Evolutionary conservation across 92 coral and sea anemone species (phyloP), one percentile per base, ranked within the genome.

Genomic region (Galaxea fascicularis): DNA sequence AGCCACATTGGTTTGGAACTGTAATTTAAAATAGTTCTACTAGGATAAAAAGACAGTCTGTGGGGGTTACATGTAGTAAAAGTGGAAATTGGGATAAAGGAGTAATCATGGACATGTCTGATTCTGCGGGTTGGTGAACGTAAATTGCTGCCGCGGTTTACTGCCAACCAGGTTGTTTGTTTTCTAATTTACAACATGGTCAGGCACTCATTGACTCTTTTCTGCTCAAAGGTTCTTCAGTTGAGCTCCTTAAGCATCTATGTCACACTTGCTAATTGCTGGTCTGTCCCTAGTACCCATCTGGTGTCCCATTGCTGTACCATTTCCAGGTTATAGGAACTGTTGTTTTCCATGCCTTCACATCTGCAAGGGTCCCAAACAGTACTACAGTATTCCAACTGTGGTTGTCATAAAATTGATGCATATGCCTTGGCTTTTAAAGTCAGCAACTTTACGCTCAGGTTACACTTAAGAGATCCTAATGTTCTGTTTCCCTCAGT

Each of bases 141-240:
- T n/a, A n/a, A n/a, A n/a, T n/a, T n/a, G n/a, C n/a, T n/a, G n/a
- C n/a, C n/a, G n/a, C n/a, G n/a, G n/a, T n/a, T n/a, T n/a, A n/a
- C n/a, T n/a, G n/a, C n/a, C 59, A 53, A 53, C 20, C 17, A 53
- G 18, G 59, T 53, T 53, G 0, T n/a, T n/a, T n/a, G n/a, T n/a
- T 49, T 28, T 60, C 30, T 60, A n/a, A n/a, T 77, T 12, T 56
- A 59, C 82, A 39, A 57, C 82, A 60, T 45, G 64, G 82, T 58
- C 15, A 78, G 73, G 18, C 83, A 73, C 28, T 59, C 70, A 12
- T 78, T 25, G 25, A 78, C 83, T 52, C 57, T 41, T 78, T 60
- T 22, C 45, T 64, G 74, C 83, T 78, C 83, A 51, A 31, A 71
- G 27, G 83, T 78, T 60, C 74, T 60, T 60, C 74, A 46, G 35